These are phyloP conservation scores for Leptatherina wallacei DNA, from an alignment of 2,797 vertebrate genomes.

Conservation along the genomic window DNA sequence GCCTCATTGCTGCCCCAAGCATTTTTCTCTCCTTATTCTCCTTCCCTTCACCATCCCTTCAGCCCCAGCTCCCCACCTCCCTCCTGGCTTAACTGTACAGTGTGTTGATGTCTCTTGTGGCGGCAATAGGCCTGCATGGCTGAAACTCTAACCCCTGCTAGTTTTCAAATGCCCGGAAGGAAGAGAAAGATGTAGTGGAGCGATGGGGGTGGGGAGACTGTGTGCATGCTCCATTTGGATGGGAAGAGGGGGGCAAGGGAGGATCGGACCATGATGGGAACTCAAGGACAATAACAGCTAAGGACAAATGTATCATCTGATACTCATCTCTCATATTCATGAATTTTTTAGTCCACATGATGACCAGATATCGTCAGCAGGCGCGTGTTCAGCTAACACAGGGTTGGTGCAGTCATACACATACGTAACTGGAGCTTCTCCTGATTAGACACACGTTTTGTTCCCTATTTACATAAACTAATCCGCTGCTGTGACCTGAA, in stretches of 20 bases:
- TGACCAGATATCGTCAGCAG: slow-evolving; percentile 57
- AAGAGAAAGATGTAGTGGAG: slow-evolving; percentile 82
- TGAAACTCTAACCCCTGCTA: slow-evolving; percentile 87
- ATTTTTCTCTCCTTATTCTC: slow-evolving; percentile 73
- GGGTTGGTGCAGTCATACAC: slow-evolving; percentile 59
- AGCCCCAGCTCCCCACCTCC: slow-evolving; percentile 57
- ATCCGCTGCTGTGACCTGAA: slow-evolving; percentile 84
- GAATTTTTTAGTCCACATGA: slow-evolving; percentile 74
- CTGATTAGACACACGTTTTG: slow-evolving; percentile 75
- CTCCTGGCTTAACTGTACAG: slow-evolving; percentile 73
- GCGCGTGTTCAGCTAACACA: slow-evolving; percentile 39
- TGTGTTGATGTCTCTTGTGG: slow-evolving; percentile 82
- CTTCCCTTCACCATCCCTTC: slow-evolving; percentile 48
- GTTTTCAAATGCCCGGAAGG: slow-evolving; percentile 86
- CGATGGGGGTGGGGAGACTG: slow-evolving; percentile 79
- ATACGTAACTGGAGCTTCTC: slow-evolving; percentile 65
- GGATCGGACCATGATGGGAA: slow-evolving; percentile 81
- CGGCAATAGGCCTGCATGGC: slow-evolving; percentile 74
- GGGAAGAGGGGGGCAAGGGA: slow-evolving; percentile 75
- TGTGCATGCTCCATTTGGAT: slow-evolving; percentile 79
- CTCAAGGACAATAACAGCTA: slow-evolving; percentile 88
- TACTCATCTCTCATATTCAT: slow-evolving; percentile 78
- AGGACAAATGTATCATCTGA: slow-evolving; percentile 86
- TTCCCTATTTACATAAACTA: slow-evolving; percentile 84
- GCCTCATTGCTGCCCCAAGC: slow-evolving; percentile 76